These are phyloP conservation scores for Notiomystis cincta DNA, from an alignment of 2,113 vertebrate species.

Conservation along the genomic window DNA sequence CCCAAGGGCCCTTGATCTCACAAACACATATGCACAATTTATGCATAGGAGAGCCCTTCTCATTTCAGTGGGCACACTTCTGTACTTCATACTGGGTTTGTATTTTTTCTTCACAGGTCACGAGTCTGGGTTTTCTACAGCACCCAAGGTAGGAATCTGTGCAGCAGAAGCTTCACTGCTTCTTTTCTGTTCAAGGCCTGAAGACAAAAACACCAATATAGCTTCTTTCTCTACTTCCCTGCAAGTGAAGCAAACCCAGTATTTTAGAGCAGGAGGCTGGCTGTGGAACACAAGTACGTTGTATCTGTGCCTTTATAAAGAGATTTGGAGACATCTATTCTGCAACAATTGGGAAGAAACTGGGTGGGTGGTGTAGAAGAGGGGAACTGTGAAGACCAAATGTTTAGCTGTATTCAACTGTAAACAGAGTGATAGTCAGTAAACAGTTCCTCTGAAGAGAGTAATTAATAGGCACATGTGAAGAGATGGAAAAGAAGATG, in stretches of 20 bases:
- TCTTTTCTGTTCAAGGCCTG: neutral
- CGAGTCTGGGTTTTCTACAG: neutral
- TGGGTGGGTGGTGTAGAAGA: conserved; percentile 34
- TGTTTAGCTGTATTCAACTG: conserved; percentile 58
- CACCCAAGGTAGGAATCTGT: neutral
- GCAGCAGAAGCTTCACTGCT: neutral
- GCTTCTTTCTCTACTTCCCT: neutral
- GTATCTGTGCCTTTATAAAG: neutral
- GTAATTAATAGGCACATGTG: conserved; percentile 67
- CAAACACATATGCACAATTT: neutral
- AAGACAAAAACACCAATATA: neutral
- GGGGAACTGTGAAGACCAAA: conserved; percentile 55
- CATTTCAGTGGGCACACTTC: neutral
- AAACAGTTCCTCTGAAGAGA: conserved; percentile 65
- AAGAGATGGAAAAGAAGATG: conserved; percentile 67
- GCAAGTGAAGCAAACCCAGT: neutral
- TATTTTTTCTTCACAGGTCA: neutral
- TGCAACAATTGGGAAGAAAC: conserved; percentile 52
- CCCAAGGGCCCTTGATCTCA: neutral
- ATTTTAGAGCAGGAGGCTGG: neutral
- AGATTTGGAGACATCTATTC: conserved; percentile 10
- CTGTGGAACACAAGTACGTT: neutral
- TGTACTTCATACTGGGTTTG: neutral
- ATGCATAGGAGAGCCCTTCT: neutral
- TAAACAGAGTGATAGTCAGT: conserved; percentile 63